phyloP scores from a whole-genome alignment of 2,888 invertebrate species.

The Tetheella fluctuosa region DNA sequence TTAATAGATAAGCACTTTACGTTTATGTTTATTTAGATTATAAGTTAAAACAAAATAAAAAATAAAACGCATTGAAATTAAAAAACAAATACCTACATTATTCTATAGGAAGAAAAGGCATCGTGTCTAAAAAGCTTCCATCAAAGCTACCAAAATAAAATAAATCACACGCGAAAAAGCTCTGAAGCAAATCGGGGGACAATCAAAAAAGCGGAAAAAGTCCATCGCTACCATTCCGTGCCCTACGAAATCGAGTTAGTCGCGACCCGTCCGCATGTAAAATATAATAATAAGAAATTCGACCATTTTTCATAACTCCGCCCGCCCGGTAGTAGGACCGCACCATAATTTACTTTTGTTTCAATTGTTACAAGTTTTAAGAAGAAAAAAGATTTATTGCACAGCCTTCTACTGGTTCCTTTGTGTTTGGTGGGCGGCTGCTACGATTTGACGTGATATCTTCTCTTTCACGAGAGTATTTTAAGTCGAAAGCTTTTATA shows the following conservation, averaged over 20 bases:
- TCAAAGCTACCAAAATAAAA: constrained; percentile 7
- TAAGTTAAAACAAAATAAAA: background rate
- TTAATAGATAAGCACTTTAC: no score
- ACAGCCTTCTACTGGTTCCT: constrained; percentile 50
- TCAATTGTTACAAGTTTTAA: constrained; percentile 75
- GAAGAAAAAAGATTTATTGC: constrained; percentile 68
- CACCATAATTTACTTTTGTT: constrained; percentile 79
- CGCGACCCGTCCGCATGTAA: constrained; percentile 17
- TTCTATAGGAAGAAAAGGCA: background rate
- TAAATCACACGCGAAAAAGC: constrained; percentile 21
- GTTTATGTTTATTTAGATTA: no score
- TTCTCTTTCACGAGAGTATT: constrained; percentile 36
- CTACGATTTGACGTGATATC: constrained; percentile 52
- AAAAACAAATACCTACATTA: background rate
- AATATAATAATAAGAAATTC: constrained; percentile 33
- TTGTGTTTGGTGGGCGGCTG: constrained; percentile 43
- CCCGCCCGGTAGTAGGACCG: constrained; percentile 45
- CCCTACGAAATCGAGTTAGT: constrained; percentile 27
- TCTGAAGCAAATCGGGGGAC: constrained; percentile 23
- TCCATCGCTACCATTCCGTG: constrained; percentile 17
- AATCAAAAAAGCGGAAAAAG: constrained; percentile 24
- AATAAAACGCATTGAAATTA: no score
- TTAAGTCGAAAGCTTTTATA: constrained; percentile 16
- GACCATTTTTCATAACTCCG: constrained; percentile 73
- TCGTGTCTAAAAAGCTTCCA: background rate